phyloP scores from a whole-genome alignment of 2,888 invertebrate species.

The Idaea aversata region DNA sequence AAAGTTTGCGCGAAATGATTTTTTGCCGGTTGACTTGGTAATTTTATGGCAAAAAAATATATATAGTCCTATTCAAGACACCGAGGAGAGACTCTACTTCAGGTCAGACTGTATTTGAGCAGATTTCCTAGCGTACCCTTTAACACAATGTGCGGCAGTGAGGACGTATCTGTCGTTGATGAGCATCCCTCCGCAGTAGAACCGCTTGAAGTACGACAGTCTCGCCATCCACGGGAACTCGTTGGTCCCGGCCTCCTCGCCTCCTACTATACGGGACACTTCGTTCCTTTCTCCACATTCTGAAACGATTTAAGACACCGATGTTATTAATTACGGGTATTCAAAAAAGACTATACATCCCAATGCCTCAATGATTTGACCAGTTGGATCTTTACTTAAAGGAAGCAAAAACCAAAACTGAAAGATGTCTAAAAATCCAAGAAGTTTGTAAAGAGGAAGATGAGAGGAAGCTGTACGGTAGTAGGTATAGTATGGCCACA shows the following conservation, averaged over 20 bases:
- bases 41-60: too few species aligned
- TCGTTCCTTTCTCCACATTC: conserved; percentile 92
- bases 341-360: too few species aligned
- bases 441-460: too few species aligned
- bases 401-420: background rate
- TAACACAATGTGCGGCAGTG: conserved; percentile 94
- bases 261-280: conserved; percentile 90
- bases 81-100: background rate
- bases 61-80: too few species aligned
- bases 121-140: conserved; percentile 82
- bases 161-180: conserved; percentile 94
- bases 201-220: conserved; percentile 91
- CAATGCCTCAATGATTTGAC: background rate
- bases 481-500: too few species aligned
- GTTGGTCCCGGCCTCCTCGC: conserved; percentile 86
- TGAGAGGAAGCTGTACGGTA: too few species aligned
- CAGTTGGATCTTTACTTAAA: too few species aligned
- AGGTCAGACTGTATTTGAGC: background rate
- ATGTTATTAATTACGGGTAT: too few species aligned
- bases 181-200: conserved; percentile 94
- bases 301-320: conserved; percentile 49
- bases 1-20: too few species aligned
- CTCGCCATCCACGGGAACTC: conserved; percentile 96
- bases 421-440: too few species aligned
- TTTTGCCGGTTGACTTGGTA: too few species aligned